Conservation (phyloP, 2,888 invertebrate species). For the Neoascia interrupta region DNA sequence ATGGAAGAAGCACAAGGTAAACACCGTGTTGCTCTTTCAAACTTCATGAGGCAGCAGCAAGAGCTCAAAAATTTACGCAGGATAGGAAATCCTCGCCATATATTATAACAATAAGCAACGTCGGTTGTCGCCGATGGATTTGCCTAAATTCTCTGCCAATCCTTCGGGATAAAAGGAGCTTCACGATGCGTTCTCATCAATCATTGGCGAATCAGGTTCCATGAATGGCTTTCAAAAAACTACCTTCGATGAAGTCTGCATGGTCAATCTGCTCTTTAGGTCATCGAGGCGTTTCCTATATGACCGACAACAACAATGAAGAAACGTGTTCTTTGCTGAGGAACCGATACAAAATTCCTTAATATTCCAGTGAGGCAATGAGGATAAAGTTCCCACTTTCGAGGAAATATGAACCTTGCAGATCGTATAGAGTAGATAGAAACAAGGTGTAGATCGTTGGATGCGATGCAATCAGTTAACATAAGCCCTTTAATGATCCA, state of each 20-base stretch:
- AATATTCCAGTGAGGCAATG: slow-evolving; percentile 3
- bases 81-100: too few relatives aligned
- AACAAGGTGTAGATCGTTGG: neutral
- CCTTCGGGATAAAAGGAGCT: slow-evolving; percentile 31
- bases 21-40: neutral
- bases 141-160: too few relatives aligned
- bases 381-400: slow-evolving; percentile 22
- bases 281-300: slow-evolving; percentile 22
- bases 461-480: slow-evolving; percentile 7
- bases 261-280: slow-evolving; percentile 20
- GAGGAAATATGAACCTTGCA: too few relatives aligned
- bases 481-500: slow-evolving; percentile 8
- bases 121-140: slow-evolving; percentile 8
- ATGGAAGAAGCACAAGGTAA: neutral
- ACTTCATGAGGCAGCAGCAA: neutral
- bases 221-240: slow-evolving; percentile 23
- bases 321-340: neutral
- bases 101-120: slow-evolving; percentile 1
- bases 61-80: too few relatives aligned
- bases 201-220: slow-evolving; percentile 20
- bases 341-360: slow-evolving; percentile 17
- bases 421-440: too few relatives aligned
- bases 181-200: slow-evolving; percentile 32
- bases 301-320: slow-evolving; percentile 4
- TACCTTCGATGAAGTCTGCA: slow-evolving; percentile 31